These are phyloP conservation scores for Deilephila porcellus DNA, from an alignment of 2,888 invertebrate species.

Conservation along the genomic window DNA sequence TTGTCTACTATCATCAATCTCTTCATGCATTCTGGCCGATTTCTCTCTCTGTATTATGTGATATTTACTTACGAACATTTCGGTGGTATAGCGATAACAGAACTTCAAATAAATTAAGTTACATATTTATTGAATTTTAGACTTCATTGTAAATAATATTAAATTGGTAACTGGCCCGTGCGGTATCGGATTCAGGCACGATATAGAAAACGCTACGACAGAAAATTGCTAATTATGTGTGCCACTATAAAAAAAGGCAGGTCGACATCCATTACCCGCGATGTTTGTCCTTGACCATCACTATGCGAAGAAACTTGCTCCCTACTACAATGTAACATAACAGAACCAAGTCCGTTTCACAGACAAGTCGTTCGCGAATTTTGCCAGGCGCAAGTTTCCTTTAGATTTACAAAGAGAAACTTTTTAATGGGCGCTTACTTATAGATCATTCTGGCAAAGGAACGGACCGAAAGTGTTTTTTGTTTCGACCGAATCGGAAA, in stretches of 20 bases:
- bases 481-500: conserved; percentile 12
- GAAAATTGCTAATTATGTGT: neutral
- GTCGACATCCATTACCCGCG: too few species aligned
- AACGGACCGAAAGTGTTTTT: conserved; percentile 14
- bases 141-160: too few species aligned
- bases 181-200: too few species aligned
- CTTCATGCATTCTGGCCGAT: too few species aligned
- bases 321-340: conserved; percentile 6
- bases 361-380: neutral
- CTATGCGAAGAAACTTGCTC: neutral
- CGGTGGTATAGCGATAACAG: too few species aligned
- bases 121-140: too few species aligned
- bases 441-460: conserved; percentile 19
- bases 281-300: neutral
- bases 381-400: conserved; percentile 2
- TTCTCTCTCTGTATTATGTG: too few species aligned
- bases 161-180: too few species aligned
- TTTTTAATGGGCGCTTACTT: conserved; percentile 24
- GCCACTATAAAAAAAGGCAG: neutral
- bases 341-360: neutral
- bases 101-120: too few species aligned
- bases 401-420: conserved; percentile 28
- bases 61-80: too few species aligned
- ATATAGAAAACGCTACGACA: too few species aligned
- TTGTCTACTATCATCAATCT: too few species aligned